These are phyloP conservation scores for Umimayanthus kanabou DNA, from an alignment of 92 coral and sea anemone genomes.

Conservation along the genomic window DNA sequence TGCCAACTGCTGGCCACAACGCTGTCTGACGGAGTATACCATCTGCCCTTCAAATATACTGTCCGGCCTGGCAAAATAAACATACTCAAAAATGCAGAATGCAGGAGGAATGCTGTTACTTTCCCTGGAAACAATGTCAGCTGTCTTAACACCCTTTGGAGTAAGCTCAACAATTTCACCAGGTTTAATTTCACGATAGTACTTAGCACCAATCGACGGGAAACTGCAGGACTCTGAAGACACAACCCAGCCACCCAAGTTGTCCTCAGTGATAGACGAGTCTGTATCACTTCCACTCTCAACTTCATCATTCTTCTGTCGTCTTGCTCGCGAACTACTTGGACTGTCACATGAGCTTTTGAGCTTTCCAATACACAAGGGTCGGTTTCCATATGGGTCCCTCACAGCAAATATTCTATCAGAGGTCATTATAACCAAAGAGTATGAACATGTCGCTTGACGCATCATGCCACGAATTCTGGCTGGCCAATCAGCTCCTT, in stretches of 20 bases:
- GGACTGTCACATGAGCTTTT: slow-evolving; percentile 64
- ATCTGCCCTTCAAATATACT: slow-evolving; percentile 95
- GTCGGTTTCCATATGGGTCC: slow-evolving; percentile 97
- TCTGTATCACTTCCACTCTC: slow-evolving; percentile 51
- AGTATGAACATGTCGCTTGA: slow-evolving; percentile 81
- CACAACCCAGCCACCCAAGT: slow-evolving; percentile 84
- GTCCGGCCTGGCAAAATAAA: slow-evolving; percentile 97
- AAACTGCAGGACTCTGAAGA: slow-evolving; percentile 96
- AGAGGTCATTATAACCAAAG: slow-evolving; percentile 89
- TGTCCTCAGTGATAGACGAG: slow-evolving; percentile 41
- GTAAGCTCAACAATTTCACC: slow-evolving; percentile 93
- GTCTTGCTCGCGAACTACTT: slow-evolving; percentile 40
- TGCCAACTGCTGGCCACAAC: slow-evolving; percentile 89
- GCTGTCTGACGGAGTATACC: slow-evolving; percentile 89
- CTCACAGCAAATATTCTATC: slow-evolving; percentile 89
- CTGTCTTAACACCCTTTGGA: slow-evolving; percentile 75
- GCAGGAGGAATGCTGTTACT: slow-evolving; percentile 68
- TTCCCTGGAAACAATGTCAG: slow-evolving; percentile 63
- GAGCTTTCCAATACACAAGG: slow-evolving; percentile 88
- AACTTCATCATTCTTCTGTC: slow-evolving; percentile 34
- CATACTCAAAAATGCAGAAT: slow-evolving; percentile 95
- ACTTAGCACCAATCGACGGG: slow-evolving; percentile 92
- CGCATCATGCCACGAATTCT: slow-evolving; percentile 83
- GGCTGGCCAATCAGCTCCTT: slow-evolving; percentile 96
- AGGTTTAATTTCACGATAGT: slow-evolving; percentile 80